Evolutionary conservation across 2,888 invertebrate genomes (phyloP).

Genomic region (Harpalus rubripes): DNA sequence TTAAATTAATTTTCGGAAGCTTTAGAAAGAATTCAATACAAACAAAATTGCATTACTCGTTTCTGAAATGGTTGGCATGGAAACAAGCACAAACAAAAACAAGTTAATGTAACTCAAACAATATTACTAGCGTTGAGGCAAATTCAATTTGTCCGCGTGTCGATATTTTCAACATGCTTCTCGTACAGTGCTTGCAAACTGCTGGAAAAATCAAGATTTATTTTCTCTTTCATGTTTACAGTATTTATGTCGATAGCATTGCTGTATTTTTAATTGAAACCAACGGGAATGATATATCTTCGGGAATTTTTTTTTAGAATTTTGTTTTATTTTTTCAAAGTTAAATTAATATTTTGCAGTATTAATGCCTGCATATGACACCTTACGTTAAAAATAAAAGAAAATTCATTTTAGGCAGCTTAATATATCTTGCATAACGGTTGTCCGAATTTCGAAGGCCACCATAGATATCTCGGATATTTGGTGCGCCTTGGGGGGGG

Average conservation of each 20-base stretch:
- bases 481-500: too few species aligned
- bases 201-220: constrained; percentile 44
- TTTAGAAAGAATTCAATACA: constrained; percentile 25
- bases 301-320: too few species aligned
- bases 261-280: constrained; percentile 16
- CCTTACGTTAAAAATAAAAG: too few species aligned
- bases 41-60: constrained; percentile 40
- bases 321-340: too few species aligned
- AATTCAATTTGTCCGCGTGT: constrained; percentile 49
- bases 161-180: constrained; percentile 53
- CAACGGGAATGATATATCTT: not conserved
- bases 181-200: constrained; percentile 5
- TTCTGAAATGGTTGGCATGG: constrained; percentile 45
- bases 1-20: constrained; percentile 33
- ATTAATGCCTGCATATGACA: too few species aligned
- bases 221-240: constrained; percentile 35
- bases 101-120: constrained; percentile 52
- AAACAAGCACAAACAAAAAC: constrained; percentile 35
- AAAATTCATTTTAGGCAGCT: too few species aligned
- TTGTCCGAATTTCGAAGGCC: too few species aligned
- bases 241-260: not conserved
- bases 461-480: too few species aligned
- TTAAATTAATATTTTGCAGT: too few species aligned
- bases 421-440: too few species aligned
- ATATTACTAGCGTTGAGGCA: constrained; percentile 47